Percentiles rank a stretch among this genome's conserved stretches.
Evolutionary conservation across 2,888 invertebrate species (phyloP).

Genomic region (Rhopalosiphum nymphaeae): DNA sequence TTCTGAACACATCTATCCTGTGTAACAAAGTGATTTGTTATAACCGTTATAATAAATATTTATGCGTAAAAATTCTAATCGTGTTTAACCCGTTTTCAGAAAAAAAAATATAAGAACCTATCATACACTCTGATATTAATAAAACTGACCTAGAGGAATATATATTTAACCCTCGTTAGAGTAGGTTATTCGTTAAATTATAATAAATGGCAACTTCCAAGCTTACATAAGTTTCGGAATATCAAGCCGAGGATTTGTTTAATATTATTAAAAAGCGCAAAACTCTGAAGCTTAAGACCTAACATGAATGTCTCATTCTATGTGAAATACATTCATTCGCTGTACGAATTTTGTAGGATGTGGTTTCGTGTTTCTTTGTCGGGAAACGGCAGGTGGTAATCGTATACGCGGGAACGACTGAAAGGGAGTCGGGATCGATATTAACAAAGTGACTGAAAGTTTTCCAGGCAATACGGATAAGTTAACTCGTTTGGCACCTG

Average conservation of each 20-base stretch:
- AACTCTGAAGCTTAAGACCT: neutral
- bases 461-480: conserved; percentile 15
- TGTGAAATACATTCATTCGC: neutral
- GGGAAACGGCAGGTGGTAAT: neutral
- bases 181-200: neutral
- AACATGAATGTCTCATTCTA: neutral
- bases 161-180: neutral
- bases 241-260: neutral
- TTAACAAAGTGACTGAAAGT: conserved; percentile 38
- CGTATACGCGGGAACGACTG: neutral
- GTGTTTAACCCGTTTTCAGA: neutral
- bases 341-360: neutral
- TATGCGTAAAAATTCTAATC: neutral
- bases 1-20: neutral
- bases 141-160: neutral
- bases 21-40: neutral
- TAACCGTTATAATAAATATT: neutral
- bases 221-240: neutral
- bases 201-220: neutral
- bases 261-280: neutral
- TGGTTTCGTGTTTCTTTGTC: neutral
- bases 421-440: neutral
- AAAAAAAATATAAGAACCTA: neutral
- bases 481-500: conserved; percentile 51
- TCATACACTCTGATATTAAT: neutral